Evolutionary conservation across 2,113 vertebrate species (phyloP), one percentile per base, ranked within the genome.

Genomic region (Apodemus speciosus): DNA sequence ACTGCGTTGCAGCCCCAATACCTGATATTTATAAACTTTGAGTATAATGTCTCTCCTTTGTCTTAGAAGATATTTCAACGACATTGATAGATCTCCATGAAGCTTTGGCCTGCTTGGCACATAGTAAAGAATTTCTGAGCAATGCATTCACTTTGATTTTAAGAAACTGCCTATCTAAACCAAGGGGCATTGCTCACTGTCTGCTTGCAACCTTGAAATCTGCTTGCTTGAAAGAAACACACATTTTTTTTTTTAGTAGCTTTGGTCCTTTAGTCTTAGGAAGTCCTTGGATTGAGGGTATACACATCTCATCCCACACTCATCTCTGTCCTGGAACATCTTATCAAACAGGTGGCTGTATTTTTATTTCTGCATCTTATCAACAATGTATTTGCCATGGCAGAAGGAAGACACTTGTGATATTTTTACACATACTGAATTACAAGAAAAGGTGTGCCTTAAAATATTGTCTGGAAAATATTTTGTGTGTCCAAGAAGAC

Each of bases 331-430:
- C 69, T 95, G 80, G 40, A 96, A 72, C 35, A 84, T 77, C 85
- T 83, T 96, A 90, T 72, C 64, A 75, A 95, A 94, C 75, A 96
- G 91, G 91, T 94, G 93, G 81, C 89, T 93, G 90, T 89, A 84
- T 94, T 97, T 95, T 94, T 91, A 95, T 91, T 93, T 85, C 62
- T 88, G 38, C 56, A 71, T 94, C 73, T 95, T 95, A 96, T 96
- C 96, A 95, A 79, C 88, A 95, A 72, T 83, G 95, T 95, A 69
- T 92, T 95, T 96, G 66, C 73, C 75, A 94, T 79, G 68, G 64
- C 88, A 94, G 7, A 35, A 92, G 87, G 73, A 88, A 75, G 51
- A 64, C 56, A 85, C 90, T 94, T 88, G 72, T 90, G 93, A 88
- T 64, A 88, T 86, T 85, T 93, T 90, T 96, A 49, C 89, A 68